Evolutionary conservation across 1,140 invertebrate genomes (phyloP).

Genomic region (Drosophila murphyi): DNA sequence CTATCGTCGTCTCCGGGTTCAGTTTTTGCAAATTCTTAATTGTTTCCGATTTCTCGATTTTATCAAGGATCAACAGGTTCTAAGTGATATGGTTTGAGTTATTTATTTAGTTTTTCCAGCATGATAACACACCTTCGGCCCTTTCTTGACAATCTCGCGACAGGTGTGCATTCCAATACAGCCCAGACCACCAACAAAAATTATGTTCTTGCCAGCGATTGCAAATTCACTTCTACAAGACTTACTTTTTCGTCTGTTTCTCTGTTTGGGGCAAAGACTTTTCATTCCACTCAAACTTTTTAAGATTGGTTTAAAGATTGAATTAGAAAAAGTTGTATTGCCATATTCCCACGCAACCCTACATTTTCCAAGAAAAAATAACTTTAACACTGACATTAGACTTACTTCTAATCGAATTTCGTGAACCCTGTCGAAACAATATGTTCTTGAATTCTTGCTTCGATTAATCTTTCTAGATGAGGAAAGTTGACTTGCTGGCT

Average conservation of each 20-base stretch:
- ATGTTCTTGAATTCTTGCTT: no score
- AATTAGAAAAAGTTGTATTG: no score
- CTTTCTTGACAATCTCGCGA: slow-evolving; percentile 54
- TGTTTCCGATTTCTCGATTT: slow-evolving; percentile 65
- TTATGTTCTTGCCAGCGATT: slow-evolving; percentile 71
- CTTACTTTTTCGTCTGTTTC: neutral
- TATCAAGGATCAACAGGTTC: slow-evolving; percentile 74
- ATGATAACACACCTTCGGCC: slow-evolving; percentile 51
- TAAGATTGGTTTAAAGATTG: no score
- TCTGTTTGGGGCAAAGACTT: no score
- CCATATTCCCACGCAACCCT: no score
- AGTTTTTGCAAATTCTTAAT: slow-evolving; percentile 66
- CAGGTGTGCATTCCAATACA: slow-evolving; percentile 76
- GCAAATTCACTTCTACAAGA: neutral
- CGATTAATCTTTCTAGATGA: no score
- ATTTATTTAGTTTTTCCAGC: neutral
- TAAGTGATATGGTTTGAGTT: neutral
- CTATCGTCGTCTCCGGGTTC: slow-evolving; percentile 64
- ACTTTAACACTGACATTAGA: no score
- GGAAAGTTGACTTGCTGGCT: neutral
- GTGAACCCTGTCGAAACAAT: no score
- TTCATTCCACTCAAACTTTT: no score
- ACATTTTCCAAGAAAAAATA: no score
- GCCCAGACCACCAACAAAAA: slow-evolving; percentile 76
- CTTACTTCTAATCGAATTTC: no score